These are phyloP conservation scores for Ptilodon capucinus DNA, from an alignment of 2,888 invertebrate species.

Conservation along the genomic window DNA sequence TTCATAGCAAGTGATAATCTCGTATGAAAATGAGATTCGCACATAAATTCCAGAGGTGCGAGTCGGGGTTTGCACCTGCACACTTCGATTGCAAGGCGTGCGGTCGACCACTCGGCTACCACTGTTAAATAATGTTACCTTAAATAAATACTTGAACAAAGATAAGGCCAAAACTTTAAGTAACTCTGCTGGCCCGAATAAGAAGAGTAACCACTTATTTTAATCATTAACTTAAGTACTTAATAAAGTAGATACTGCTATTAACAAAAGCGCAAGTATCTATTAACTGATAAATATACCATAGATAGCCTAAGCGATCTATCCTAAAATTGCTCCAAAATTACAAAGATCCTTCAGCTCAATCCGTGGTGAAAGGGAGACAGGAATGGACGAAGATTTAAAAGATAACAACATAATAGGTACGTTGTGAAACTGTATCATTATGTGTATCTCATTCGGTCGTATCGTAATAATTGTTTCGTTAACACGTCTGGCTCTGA, in stretches of 20 bases:
- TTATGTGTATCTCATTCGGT: slow-evolving; percentile 27
- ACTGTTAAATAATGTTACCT: too few species aligned
- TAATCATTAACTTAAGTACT: background rate
- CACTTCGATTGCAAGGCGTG: too few species aligned
- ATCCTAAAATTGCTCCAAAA: background rate
- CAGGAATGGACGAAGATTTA: slow-evolving; percentile 40
- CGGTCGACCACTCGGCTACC: too few species aligned
- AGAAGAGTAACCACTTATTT: background rate
- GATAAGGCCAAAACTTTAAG: too few species aligned
- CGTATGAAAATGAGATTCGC: too few species aligned
- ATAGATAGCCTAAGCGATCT: background rate
- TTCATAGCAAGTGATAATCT: too few species aligned
- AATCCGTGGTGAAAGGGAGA: slow-evolving; percentile 38
- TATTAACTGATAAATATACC: background rate
- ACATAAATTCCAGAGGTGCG: too few species aligned
- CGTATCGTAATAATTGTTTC: slow-evolving; percentile 36
- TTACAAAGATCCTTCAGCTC: background rate
- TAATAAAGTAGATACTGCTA: background rate
- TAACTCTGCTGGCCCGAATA: background rate
- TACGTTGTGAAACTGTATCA: slow-evolving; percentile 32
- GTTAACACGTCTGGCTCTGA: background rate
- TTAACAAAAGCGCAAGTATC: background rate
- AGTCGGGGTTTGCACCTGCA: too few species aligned
- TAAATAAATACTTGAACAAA: too few species aligned
- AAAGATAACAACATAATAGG: slow-evolving; percentile 40